Evolutionary conservation across 2,888 invertebrate genomes (phyloP).

Genomic region (Dryobota labecula): DNA sequence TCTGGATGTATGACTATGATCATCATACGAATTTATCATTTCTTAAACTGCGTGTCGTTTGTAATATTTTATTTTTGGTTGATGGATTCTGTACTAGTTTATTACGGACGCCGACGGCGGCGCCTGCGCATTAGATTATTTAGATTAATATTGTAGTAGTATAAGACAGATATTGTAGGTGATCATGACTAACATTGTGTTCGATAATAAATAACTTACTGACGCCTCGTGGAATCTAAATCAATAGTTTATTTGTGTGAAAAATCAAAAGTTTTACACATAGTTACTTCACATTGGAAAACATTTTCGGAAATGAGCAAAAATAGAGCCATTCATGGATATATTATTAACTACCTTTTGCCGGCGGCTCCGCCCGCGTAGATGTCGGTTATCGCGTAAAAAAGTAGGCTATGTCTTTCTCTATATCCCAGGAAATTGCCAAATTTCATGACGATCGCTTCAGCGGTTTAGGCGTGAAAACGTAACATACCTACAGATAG

Average conservation of each 20-base stretch:
- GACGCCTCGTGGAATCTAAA: not conserved
- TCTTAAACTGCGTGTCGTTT: conserved; percentile 39
- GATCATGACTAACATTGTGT: not conserved
- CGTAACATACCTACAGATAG: no score
- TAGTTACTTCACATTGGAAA: not conserved
- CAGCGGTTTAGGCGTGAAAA: no score
- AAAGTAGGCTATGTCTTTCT: no score
- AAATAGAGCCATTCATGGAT: not conserved
- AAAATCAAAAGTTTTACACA: not conserved
- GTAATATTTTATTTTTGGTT: conserved; percentile 50
- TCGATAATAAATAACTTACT: not conserved
- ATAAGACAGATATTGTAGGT: conserved; percentile 16
- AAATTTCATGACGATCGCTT: no score
- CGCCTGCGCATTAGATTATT: conserved; percentile 24
- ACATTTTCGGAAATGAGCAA: not conserved
- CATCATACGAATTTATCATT: conserved; percentile 46
- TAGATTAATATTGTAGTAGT: conserved; percentile 30
- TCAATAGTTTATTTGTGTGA: not conserved
- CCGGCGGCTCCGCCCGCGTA: no score
- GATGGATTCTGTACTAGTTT: conserved; percentile 13
- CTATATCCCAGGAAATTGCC: no score
- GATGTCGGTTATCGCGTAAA: no score
- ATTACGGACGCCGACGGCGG: conserved; percentile 13
- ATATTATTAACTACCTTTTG: no score
- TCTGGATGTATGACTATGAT: conserved; percentile 50